Base-by-base conservation (phyloP, 2,888 invertebrate species). In the Dicycla oo region DNA sequence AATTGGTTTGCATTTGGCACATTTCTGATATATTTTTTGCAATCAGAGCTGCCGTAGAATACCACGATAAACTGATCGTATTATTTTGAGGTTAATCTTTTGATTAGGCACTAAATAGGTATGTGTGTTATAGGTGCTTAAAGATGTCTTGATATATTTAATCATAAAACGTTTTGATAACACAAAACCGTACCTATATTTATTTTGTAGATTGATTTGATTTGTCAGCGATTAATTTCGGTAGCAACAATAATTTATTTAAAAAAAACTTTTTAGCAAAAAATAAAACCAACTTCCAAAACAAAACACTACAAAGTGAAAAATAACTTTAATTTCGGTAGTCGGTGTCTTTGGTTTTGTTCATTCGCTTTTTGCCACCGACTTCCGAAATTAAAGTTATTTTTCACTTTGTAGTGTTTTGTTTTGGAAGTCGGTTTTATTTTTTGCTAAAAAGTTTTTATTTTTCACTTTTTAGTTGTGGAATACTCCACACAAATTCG, bases 181-280 rank as follows among this genome's bases (percentile, higher is more conserved):
- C 20, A 60, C 23, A 1, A 26, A 51, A 66, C 30, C 26, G 15
- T n/a, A 51, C 45, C n/a, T 10, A 38, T 43, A 38, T 61, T 74
- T 78, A 34, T 34, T 61, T 74, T 78, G 43, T 34, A 40, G 62
- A 54, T 70, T 53, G 30, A 47, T 78, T 74, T 40, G 40, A 77
- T 47, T 70, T 54, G 6, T 45, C 34, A 38, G n/a, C 30, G 56
- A 72, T 78, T 61, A 61, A 23, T 38, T 49, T 61, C 56, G 38
- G 54, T 69, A 69, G 69, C 47, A 56, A 75, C 45, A 49, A 49
- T 26, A 0, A 23, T 60, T 40, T 60, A 23, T 38, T 10, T n/a
- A n/a, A n/a, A n/a, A n/a, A n/a, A n/a, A n/a, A n/a, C n/a, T n/a
- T n/a, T n/a, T n/a, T n/a, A n/a, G n/a, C n/a, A n/a, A n/a, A n/a